These are phyloP conservation scores for Chascanopsetta lugubris DNA, from an alignment of 2,113 vertebrate genomes.

Conservation along the genomic window DNA sequence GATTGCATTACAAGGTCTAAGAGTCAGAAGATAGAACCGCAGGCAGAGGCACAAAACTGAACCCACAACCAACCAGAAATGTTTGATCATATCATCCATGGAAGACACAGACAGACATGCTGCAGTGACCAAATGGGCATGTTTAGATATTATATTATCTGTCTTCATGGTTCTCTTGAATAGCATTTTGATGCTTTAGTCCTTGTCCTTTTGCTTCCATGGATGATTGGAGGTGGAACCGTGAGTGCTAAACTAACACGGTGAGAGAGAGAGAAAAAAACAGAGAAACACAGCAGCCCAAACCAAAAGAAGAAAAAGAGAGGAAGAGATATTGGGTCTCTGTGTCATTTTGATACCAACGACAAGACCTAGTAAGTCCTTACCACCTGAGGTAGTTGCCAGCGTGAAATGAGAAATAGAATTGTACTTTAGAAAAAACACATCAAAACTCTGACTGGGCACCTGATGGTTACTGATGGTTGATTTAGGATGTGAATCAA, in stretches of 20 bases:
- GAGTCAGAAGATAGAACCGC: slow-evolving; percentile 24
- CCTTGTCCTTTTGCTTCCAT: slow-evolving; percentile 65
- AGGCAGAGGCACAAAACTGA: slow-evolving; percentile 41
- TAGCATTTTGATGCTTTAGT: background rate
- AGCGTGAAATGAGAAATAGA: slow-evolving; percentile 86
- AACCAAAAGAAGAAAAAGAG: slow-evolving; percentile 43
- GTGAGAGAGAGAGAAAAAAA: slow-evolving; percentile 26
- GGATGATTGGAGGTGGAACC: slow-evolving; percentile 60
- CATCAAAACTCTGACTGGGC: slow-evolving; percentile 25
- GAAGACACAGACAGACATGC: slow-evolving; percentile 46
- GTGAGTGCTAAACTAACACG: slow-evolving; percentile 41
- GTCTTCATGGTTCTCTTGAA: background rate
- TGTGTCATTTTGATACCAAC: slow-evolving; percentile 60
- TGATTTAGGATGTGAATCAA: slow-evolving; percentile 21
- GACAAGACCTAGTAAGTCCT: slow-evolving; percentile 81
- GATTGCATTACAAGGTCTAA: slow-evolving; percentile 28
- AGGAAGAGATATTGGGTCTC: slow-evolving; percentile 40
- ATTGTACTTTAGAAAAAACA: slow-evolving; percentile 72
- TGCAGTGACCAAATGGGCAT: too few species aligned
- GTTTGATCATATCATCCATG: slow-evolving; percentile 55
- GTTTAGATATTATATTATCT: too few species aligned
- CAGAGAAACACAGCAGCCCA: slow-evolving; percentile 44
- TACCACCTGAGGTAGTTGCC: slow-evolving; percentile 85
- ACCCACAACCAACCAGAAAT: slow-evolving; percentile 57
- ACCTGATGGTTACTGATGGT: slow-evolving; percentile 39